Percentiles rank a stretch among this genome's conserved stretches.
Conservation (phyloP, 2,888 invertebrate species). For the Cerastis leucographa region DNA sequence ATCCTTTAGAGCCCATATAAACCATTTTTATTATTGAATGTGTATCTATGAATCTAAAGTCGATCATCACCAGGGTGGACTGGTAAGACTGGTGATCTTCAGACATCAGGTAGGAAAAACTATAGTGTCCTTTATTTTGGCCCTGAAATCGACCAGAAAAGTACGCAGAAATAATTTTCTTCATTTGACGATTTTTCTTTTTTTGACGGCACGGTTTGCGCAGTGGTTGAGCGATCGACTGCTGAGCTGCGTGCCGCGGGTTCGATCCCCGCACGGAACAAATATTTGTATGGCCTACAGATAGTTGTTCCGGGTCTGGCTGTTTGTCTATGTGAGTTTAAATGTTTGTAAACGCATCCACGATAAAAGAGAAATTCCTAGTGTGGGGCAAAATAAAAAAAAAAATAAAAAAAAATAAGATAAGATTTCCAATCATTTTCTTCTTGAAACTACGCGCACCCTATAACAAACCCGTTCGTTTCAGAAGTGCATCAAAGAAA, state of each 20-base stretch:
- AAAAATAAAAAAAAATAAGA: too few species aligned
- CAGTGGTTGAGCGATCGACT: too few species aligned
- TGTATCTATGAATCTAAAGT: background rate
- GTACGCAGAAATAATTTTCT: background rate
- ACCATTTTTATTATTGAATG: background rate
- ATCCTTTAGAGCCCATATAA: background rate
- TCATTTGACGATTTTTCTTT: too few species aligned
- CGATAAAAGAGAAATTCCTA: too few species aligned
- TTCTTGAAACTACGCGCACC: slow-evolving; percentile 15
- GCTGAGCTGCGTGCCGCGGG: too few species aligned
- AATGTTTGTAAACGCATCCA: too few species aligned
- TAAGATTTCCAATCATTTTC: background rate
- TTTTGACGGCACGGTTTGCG: too few species aligned
- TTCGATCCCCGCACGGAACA: too few species aligned
- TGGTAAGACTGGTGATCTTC: background rate
- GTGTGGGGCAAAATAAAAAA: too few species aligned
- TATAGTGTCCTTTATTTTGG: background rate
- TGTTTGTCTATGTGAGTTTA: too few species aligned
- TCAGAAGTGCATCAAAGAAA: slow-evolving; percentile 68
- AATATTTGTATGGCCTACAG: too few species aligned
- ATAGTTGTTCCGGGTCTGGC: too few species aligned
- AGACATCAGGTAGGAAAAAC: background rate
- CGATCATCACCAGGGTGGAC: background rate
- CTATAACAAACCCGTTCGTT: slow-evolving; percentile 57
- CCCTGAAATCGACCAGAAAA: background rate